A percentile compares a stretch with the other conserved stretches of the same genome.
These are phyloP conservation scores for Dermatophagoides farinae DNA, from an alignment of 1,140 invertebrate genomes.

Conservation along the genomic window DNA sequence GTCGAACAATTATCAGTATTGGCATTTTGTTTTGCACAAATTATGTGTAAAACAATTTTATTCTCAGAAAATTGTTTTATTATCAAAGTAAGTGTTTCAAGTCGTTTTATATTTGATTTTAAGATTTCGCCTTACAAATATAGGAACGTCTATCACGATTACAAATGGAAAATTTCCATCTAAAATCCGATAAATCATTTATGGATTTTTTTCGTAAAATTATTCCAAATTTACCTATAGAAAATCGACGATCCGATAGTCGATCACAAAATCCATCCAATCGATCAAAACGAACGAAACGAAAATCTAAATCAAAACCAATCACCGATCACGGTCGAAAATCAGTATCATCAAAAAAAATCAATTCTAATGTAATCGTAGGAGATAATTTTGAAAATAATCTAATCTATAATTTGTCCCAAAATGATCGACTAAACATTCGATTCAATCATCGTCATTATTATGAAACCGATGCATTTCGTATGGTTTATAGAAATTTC, in stretches of 20 bases:
- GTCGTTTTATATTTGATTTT: not conserved
- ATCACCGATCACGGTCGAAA: too few species aligned
- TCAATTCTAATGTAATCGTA: too few species aligned
- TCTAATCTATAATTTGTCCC: not conserved
- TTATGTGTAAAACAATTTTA: slow-evolving; percentile 5
- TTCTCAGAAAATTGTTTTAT: slow-evolving; percentile 1
- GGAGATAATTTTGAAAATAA: not conserved
- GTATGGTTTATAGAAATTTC: not conserved
- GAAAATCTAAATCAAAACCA: too few species aligned
- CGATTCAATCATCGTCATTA: not conserved
- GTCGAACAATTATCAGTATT: not conserved
- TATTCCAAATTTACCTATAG: not conserved
- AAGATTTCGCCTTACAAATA: not conserved
- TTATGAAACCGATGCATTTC: not conserved
- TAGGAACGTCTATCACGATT: not conserved
- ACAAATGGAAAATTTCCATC: not conserved
- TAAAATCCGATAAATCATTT: slow-evolving; percentile 6
- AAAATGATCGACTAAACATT: not conserved
- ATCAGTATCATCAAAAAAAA: too few species aligned
- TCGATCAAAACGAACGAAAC: not conserved
- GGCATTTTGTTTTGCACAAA: slow-evolving; percentile 7
- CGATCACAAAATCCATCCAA: not conserved
- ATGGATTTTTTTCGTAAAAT: slow-evolving; percentile 9
- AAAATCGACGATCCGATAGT: not conserved
- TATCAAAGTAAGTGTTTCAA: not conserved